Base-by-base conservation (phyloP, 2,797 vertebrate species). In the Cyprinella venusta region DNA sequence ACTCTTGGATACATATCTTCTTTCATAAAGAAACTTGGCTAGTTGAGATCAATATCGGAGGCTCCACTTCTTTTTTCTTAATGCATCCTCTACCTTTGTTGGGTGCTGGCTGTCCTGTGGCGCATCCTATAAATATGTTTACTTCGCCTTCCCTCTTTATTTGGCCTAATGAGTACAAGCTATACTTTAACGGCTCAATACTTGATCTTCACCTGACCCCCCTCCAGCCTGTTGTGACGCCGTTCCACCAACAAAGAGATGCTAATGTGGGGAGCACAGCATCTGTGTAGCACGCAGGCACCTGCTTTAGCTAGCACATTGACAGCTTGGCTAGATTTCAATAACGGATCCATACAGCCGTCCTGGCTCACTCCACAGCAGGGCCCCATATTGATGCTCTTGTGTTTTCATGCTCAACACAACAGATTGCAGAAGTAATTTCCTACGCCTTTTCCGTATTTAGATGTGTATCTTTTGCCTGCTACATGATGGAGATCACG, bases 271-370 rank as follows among this genome's bases (percentile, higher is more conserved):
- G 33, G 71, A 71, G 24, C 38, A 45, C 63, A 79, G 76, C 76
- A 79, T 85, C 83, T 85, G 76, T 81, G 81, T 50, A 59, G 48
- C 4, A 26, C 13, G 6, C 70, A 80, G 82, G 80, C 86, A 87
- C 76, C 82, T 87, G 84, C 79, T 80, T 52, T 26, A 78, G 82
- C 64, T 74, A 24, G 50, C 54, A 48, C 79, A 87, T 87, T 50
- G 86, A 87, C 84, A 80, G 42, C 84, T 87, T 82, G 82, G 84
- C 80, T 30, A 40, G 50, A 78, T 78, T 85, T 86, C 86, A 87
- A 82, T 86, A 80, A 65, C 36, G 15, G 84, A 88, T 87, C 88
- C 78, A 88, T 88, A 82, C 42, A 33, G 36, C 64, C 65, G 36
- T 71, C 63, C 15, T 76, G 70, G 24, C 78, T 80, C 69, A 74